Evolutionary conservation across 2,113 vertebrate species (phyloP), one percentile per base, ranked within the genome.

Genomic region (Eulacestoma nigropectus): DNA sequence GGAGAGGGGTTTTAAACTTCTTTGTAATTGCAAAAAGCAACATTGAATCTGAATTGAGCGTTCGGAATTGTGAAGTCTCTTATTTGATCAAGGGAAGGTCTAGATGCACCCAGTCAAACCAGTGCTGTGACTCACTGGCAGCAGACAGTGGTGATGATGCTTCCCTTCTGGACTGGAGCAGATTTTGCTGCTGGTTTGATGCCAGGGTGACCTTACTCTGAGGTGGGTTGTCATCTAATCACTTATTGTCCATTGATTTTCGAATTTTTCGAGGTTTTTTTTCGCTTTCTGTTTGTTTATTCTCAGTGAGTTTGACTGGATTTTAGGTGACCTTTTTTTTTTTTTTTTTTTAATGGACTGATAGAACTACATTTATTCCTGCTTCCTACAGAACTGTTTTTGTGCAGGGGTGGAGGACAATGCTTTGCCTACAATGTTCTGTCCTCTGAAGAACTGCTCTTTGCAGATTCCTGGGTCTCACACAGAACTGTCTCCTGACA

Each of bases 181-280:
- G 44, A 44, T 53, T 79, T 64, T 68, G 49, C 57, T 4, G 30
- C 37, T 78, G 35, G 19, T 37, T 30, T 55, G 49, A n/a, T 76
- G 57, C 33, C 25, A 32, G 16, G 25, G 13, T 84, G 88, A 26
- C 30, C 23, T n/a, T 72, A 5, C 47, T 74, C 7, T 73, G 4
- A 6, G 9, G 10, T 42, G 23, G 8, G 8, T 44, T 86, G 44
- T 87, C 35, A 35, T 41, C 37, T 53, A 18, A 29, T 39, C 7
- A 41, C 22, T 49, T 41, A 5, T 0, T 68, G 59, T 37, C 29
- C 16, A 19, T 25, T 56, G 42, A n/a, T 64, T 14, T 70, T 90
- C 2, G 0, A 10, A 37, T 64, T 88, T 90, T 62, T 19, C 9
- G 39, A 12, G 10, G 0, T 13, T 1, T 29, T 39, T 42, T 37